Evolutionary conservation across 2,797 vertebrate genomes (phyloP).

Genomic region (Salarias fasciatus): DNA sequence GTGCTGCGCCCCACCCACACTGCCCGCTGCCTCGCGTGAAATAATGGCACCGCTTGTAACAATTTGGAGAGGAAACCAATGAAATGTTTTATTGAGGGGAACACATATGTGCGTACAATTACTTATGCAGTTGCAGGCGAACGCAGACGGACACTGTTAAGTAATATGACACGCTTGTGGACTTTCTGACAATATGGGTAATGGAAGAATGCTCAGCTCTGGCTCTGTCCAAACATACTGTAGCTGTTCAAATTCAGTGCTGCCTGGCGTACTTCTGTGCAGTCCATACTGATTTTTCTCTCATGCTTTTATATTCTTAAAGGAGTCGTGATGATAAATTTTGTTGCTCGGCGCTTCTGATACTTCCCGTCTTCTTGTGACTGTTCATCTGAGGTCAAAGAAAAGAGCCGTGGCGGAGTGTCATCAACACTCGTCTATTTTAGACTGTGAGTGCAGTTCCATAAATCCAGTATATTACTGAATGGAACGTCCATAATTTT

Average conservation of each 20-base stretch:
- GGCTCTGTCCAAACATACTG: conserved; percentile 73
- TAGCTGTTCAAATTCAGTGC: conserved; percentile 70
- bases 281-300: conserved; percentile 46
- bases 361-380: conserved; percentile 25
- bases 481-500: no score
- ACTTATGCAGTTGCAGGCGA: conserved; percentile 33
- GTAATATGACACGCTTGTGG: conserved; percentile 47
- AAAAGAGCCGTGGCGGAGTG: neutral
- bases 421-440: no score
- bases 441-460: neutral
- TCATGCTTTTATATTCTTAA: conserved; percentile 46
- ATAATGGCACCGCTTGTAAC: conserved; percentile 76
- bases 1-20: conserved; percentile 48
- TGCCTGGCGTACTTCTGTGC: conserved; percentile 55
- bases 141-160: conserved; percentile 6
- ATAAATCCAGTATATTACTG: neutral
- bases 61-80: conserved; percentile 74
- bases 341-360: conserved; percentile 31
- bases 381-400: conserved; percentile 13
- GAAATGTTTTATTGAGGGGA: conserved; percentile 70
- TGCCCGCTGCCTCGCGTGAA: conserved; percentile 60
- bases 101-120: conserved; percentile 41
- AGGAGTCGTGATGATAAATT: conserved; percentile 47
- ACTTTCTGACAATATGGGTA: conserved; percentile 61
- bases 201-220: conserved; percentile 75